phyloP scores from a whole-genome alignment of 2,797 vertebrate genomes.

The Orestias chungarensis region DNA sequence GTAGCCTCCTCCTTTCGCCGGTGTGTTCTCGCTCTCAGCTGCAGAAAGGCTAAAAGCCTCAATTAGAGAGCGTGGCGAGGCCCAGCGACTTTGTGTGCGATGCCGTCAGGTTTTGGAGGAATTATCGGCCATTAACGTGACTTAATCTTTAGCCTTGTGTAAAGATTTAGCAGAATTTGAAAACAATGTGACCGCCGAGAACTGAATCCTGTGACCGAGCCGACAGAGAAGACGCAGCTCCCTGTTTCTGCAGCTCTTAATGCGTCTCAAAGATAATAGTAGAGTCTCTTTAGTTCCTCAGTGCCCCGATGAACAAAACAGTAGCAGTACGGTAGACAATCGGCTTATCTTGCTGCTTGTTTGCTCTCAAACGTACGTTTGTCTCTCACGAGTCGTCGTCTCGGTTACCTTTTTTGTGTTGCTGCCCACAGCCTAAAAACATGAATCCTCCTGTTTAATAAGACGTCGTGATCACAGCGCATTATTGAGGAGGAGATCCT shows the following conservation, averaged over 20 bases:
- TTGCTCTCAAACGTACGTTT: constrained; percentile 51
- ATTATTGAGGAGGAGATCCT: constrained; percentile 83
- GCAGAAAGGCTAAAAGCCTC: constrained; percentile 68
- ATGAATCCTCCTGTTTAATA: constrained; percentile 85
- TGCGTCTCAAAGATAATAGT: constrained; percentile 13
- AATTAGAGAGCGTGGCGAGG: constrained; percentile 61
- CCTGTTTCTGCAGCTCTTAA: constrained; percentile 18
- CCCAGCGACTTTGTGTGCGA: constrained; percentile 42
- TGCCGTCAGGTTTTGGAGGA: constrained; percentile 46
- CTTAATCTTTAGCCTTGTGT: constrained; percentile 25
- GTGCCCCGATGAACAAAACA: constrained; percentile 9
- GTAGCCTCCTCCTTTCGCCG: constrained; percentile 49
- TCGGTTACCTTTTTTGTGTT: constrained; percentile 76
- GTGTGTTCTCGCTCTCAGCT: constrained; percentile 58
- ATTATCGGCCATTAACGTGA: constrained; percentile 53
- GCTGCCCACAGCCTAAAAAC: constrained; percentile 80
- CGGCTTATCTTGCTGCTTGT: constrained; percentile 17
- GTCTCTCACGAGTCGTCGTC: constrained; percentile 70
- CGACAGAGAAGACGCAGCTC: neutral
- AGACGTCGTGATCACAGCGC: constrained; percentile 82
- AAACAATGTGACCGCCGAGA: neutral
- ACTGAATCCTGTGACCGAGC: constrained; percentile 19
- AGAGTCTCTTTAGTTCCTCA: constrained; percentile 14
- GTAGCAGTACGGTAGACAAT: constrained; percentile 13
- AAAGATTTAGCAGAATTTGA: constrained; percentile 17